Conservation (phyloP, 1,140 invertebrate species). For the Apis dorsata region DNA sequence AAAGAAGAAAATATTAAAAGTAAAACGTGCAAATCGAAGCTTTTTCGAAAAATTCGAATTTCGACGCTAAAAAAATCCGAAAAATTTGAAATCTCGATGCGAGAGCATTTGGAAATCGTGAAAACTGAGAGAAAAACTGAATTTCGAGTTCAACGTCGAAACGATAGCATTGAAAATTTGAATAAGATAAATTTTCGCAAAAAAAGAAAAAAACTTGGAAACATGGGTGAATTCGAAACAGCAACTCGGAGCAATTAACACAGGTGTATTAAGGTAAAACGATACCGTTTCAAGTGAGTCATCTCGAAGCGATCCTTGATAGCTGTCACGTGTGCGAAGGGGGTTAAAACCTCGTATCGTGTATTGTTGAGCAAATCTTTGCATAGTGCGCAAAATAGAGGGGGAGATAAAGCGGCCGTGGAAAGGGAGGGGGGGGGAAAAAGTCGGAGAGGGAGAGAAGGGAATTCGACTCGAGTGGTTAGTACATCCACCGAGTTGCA, state of each 20-base stretch:
- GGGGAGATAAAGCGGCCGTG: conserved; percentile 20
- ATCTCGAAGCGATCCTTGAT: conserved; percentile 20
- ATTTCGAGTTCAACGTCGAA: no score
- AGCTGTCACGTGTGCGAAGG: conserved; percentile 35
- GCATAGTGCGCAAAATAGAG: conserved; percentile 48
- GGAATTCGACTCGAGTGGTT: conserved; percentile 55
- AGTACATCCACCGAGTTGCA: conserved; percentile 46
- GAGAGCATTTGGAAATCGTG: no score
- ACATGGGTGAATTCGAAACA: background rate
- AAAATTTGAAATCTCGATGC: no score
- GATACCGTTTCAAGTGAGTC: background rate
- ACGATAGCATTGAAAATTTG: no score
- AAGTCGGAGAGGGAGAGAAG: conserved; percentile 42
- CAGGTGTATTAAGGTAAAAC: background rate
- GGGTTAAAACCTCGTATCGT: conserved; percentile 58
- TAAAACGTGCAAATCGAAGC: no score
- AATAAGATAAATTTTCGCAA: no score
- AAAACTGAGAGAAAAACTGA: no score
- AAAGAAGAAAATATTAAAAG: no score
- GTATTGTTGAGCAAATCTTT: conserved; percentile 74
- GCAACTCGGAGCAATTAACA: background rate
- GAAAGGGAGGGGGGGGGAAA: background rate
- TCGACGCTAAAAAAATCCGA: no score
- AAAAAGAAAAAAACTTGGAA: no score
- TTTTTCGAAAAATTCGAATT: no score